Base-by-base conservation (phyloP, 1,140 invertebrate species). In the Lithobius niger region DNA sequence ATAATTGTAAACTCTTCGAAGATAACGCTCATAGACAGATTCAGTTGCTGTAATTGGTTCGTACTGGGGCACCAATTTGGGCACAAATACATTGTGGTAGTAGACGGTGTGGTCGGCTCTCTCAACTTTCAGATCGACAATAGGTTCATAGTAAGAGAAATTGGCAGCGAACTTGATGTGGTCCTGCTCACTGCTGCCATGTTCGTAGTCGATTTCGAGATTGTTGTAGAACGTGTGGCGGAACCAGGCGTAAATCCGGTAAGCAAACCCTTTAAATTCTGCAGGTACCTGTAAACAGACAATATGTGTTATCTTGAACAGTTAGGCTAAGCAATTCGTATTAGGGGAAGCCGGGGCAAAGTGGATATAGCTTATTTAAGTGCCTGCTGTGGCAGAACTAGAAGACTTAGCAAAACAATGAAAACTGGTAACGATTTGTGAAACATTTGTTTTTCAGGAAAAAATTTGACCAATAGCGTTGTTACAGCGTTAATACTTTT, bases 171-270 rank as follows among this genome's bases (percentile, higher is more conserved):
- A 6, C 21, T 55, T 55, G 18, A 55, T 42, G 24, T 52, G 19
- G 15, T 40, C 25, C 3, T 48, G n/a, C 19, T 6, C 18, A 6
- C 24, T 18, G 27, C 3, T 31, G 40, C 15, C 53, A 4, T 25
- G 6, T 4, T 6, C 13, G 10, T 10, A 18, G 3, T 15, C n/a
- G 3, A 28, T 25, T 55, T 55, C 40, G 3, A 55, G 15, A 18
- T 55, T 48, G n/a, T 48, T 27, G 42, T 55, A 55, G 53, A 28
- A 55, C 19, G 10, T 18, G 25, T 55, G 53, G 40, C 42, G 36
- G 24, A 55, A 48, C 3, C n/a, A 55, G 4, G 27, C 4, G 24
- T 24, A 50, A 4, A 50, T 26, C 6, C 48, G 13, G 4, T 25
- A 25, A 26, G 19, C 4, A 21, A 16, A 10, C 3, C 13, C 24